Evolutionary conservation across 2,113 vertebrate genomes (phyloP), one percentile per base, ranked within the genome.

Genomic region (Stigmatopora argus): DNA sequence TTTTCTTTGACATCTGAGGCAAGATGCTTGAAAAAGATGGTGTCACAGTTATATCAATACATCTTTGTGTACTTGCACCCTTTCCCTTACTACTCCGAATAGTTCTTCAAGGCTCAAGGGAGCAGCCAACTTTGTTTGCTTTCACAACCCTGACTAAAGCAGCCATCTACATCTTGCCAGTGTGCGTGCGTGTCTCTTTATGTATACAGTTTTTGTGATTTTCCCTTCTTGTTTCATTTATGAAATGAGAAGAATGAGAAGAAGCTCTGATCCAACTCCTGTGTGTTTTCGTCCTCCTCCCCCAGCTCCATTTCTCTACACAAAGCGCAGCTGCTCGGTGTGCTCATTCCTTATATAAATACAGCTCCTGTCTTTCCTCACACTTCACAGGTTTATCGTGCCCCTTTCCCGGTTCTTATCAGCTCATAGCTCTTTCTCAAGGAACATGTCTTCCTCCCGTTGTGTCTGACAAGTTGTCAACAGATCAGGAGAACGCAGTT

Each of bases 211-310:
- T 69, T 69, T 83, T 89, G 67, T 71, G 73, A 66, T 82, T 84
- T 90, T 87, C 77, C 73, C 79, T 84, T 80, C 83, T 11, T 65
- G 52, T 80, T 89, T 86, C 64, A 81, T 87, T 91, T 88, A 82
- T 74, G 79, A 79, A 77, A 75, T 78, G 6, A 80, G 67, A 58
- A 78, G 81, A 81, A 82, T 59, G 65, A 78, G 69, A 70, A 81
- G 74, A 81, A 80, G 85, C 86, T 87, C 75, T 81, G 73, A 79
- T 84, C 84, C 70, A 74, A 65, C 72, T 69, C 65, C 48, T 19
- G 53, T 63, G 44, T 41, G 34, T 34, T 41, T 58, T 46, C 57
- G 64, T 65, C 79, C 74, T 73, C 49, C 23, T 66, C 52, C 59
- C 75, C 62, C 57, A 52, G 67, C 63, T 74, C 71, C 61, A 75